phyloP scores from a whole-genome alignment of 37 sponge, comb jelly and placozoan genomes.

The Theonella swinhoei region DNA sequence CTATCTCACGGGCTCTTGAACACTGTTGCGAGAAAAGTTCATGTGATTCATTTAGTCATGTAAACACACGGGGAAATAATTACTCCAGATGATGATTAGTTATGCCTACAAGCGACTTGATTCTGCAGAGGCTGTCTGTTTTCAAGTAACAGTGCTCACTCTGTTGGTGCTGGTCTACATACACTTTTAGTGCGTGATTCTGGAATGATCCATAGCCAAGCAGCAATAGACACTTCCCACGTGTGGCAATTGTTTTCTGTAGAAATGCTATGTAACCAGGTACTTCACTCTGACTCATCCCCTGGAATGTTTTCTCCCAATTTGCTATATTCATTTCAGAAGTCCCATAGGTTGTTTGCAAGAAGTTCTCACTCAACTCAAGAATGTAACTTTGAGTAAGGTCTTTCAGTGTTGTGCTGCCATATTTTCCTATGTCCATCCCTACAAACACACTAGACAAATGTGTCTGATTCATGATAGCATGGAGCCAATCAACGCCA shows the following conservation, averaged over 20 bases:
- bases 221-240: background rate
- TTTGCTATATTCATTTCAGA: background rate
- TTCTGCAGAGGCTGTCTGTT: background rate
- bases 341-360: background rate
- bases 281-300: background rate
- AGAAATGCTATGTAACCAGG: background rate
- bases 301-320: background rate
- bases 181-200: background rate
- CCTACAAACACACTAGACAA: background rate
- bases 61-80: background rate
- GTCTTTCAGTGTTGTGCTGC: background rate
- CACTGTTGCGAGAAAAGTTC: background rate
- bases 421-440: background rate
- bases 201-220: background rate
- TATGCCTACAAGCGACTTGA: background rate
- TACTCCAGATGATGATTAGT: no score
- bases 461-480: background rate
- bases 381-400: background rate
- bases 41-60: background rate
- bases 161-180: background rate
- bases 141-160: background rate
- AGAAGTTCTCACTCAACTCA: background rate
- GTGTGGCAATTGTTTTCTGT: background rate
- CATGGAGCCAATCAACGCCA: background rate
- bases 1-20: background rate